Evolutionary conservation across 2,797 vertebrate genomes (phyloP).

Genomic region (Coccyzus lansbergi): DNA sequence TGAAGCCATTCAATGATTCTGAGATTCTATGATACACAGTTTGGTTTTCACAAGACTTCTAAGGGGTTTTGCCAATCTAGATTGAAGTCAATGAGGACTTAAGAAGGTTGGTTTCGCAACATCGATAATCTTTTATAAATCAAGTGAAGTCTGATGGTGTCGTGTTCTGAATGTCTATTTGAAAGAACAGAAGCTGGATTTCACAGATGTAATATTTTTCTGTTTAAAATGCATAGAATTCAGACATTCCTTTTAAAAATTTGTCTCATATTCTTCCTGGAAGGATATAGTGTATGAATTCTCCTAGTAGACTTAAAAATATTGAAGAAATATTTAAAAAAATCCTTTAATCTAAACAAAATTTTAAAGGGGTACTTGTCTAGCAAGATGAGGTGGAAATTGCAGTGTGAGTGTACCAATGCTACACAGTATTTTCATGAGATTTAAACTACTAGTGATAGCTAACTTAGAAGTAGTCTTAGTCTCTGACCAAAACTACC

Average conservation of each 20-base stretch:
- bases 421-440: neutral
- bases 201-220: neutral
- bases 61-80: neutral
- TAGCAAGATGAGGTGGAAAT: neutral
- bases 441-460: neutral
- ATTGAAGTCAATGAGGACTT: neutral
- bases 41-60: neutral
- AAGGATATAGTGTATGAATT: accelerated
- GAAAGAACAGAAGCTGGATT: neutral
- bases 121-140: neutral
- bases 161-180: neutral
- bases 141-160: neutral
- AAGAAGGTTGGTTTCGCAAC: neutral
- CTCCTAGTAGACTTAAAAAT: neutral
- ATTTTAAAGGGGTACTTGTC: neutral
- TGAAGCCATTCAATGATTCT: no score
- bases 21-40: neutral
- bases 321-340: neutral
- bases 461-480: neutral
- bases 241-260: neutral
- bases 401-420: neutral
- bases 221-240: neutral
- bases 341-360: neutral
- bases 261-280: neutral
- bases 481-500: neutral